Conservation (phyloP, 2,113 vertebrate species). For the Hymenochirus boettgeri region DNA sequence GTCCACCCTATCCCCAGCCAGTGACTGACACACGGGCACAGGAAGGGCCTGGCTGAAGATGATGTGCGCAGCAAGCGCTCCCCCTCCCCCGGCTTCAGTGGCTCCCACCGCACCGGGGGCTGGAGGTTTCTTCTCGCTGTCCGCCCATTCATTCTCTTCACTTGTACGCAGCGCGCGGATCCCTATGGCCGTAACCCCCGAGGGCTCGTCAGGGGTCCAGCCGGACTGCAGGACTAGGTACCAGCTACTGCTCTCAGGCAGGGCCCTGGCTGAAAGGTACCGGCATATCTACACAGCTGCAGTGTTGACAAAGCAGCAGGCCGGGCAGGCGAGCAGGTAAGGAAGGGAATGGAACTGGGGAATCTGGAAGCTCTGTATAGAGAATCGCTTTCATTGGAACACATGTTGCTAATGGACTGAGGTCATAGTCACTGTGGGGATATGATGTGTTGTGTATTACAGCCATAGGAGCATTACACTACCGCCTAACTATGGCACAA, state of each 20-base stretch:
- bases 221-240: slow-evolving; percentile 86
- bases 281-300: slow-evolving; percentile 90
- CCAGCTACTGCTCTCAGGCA: slow-evolving; percentile 89
- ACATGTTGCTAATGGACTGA: too few relatives aligned
- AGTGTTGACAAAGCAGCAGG: slow-evolving; percentile 83
- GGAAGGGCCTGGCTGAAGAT: not conserved
- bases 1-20: slow-evolving; percentile 49
- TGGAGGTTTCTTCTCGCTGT: slow-evolving; percentile 43
- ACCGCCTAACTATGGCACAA: too few relatives aligned
- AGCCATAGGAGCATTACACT: too few relatives aligned
- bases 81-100: slow-evolving; percentile 24
- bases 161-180: not conserved
- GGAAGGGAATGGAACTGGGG: too few relatives aligned
- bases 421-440: too few relatives aligned
- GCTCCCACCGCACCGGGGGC: slow-evolving; percentile 45
- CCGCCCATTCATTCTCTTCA: slow-evolving; percentile 35
- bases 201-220: slow-evolving; percentile 58
- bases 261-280: slow-evolving; percentile 89
- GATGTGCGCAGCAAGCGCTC: slow-evolving; percentile 38
- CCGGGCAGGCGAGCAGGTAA: slow-evolving; percentile 79
- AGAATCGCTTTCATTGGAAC: too few relatives aligned
- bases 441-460: too few relatives aligned
- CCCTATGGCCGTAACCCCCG: too few relatives aligned
- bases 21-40: slow-evolving; percentile 22
- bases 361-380: too few relatives aligned